Evolutionary conservation across 2,888 invertebrate species (phyloP), one percentile per base, ranked within the genome.

Genomic region (Encarsia formosa): DNA sequence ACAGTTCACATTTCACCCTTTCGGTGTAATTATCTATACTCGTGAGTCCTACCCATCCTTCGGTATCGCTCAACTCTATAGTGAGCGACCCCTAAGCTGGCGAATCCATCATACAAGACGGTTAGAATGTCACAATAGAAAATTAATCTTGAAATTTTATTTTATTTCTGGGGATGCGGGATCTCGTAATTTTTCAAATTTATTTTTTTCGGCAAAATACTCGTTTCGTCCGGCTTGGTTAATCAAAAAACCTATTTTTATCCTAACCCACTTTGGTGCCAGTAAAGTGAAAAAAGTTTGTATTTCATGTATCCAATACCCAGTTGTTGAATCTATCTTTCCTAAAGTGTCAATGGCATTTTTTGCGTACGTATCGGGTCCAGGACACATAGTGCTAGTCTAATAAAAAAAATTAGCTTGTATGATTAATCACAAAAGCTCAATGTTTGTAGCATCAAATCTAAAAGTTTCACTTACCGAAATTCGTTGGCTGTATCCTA

Each of bases 281-380:
- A 84, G 59, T 47, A 78, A 76, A 1, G 79, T 76, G 62, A 84
- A 75, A 65, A 82, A 82, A 57, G 78, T 77, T 83, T 92, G 92
- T 47, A 96, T 73, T 1, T 90, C 91, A 72, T 95, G 95, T 0
- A 85, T 75, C 91, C 93, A 94, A 72, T 90, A 94, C 0, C 95
- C 95, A 0, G 90, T 88, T 0, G 91, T 88, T 52, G 83, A 80
- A 47, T 82, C 80, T n/a, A 87, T 81, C 65, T 85, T 83, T 40
- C 94, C 94, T 37, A 95, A 79, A 3, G 90, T 88, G 52, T 79
- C 78, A 6, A 93, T 83, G 0, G 94, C 91, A 59, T 86, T 84
- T 24, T 77, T 79, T 0, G 88, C 84, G 67, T 85, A 93, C 13
- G 74, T 76, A 38, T 70, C 64, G 6, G 79, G 74, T 64, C 74